These are phyloP conservation scores for Melanogrammus aeglefinus DNA, from an alignment of 2,797 vertebrate genomes.

Conservation along the genomic window DNA sequence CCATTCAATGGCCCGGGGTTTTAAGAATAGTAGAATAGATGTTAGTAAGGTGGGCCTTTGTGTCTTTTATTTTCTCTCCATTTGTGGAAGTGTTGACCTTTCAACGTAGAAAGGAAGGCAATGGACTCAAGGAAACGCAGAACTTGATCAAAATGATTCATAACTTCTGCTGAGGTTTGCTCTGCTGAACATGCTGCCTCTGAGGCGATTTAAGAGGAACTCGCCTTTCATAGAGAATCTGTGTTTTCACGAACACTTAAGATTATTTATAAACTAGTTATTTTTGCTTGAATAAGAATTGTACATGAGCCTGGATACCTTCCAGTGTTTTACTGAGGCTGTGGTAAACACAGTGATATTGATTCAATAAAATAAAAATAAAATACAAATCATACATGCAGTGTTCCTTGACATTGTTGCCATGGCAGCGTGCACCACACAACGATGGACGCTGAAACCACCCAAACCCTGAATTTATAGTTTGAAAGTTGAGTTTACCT, in stretches of 20 bases:
- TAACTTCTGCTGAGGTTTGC: background rate
- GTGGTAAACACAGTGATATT: background rate
- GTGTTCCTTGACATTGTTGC: background rate
- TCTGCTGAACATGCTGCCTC: background rate
- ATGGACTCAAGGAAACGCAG: background rate
- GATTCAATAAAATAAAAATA: too few species aligned
- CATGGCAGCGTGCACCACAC: background rate
- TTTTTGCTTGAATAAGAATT: background rate
- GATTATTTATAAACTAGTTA: background rate
- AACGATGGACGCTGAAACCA: background rate
- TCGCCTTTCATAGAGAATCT: background rate
- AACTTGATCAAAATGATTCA: background rate
- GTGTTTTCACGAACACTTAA: background rate
- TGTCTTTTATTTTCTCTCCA: background rate
- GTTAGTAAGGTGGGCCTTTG: background rate
- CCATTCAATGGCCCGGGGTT: background rate
- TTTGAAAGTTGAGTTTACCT: slow-evolving; percentile 71
- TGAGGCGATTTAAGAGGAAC: background rate
- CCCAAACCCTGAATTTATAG: background rate
- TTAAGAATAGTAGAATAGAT: background rate
- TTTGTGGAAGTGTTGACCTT: background rate
- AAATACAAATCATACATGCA: background rate
- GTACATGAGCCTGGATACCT: background rate
- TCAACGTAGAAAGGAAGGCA: background rate
- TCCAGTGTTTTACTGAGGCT: background rate